Evolutionary conservation across 2,113 vertebrate species (phyloP).

Genomic region (Trochalopteron elliotii): DNA sequence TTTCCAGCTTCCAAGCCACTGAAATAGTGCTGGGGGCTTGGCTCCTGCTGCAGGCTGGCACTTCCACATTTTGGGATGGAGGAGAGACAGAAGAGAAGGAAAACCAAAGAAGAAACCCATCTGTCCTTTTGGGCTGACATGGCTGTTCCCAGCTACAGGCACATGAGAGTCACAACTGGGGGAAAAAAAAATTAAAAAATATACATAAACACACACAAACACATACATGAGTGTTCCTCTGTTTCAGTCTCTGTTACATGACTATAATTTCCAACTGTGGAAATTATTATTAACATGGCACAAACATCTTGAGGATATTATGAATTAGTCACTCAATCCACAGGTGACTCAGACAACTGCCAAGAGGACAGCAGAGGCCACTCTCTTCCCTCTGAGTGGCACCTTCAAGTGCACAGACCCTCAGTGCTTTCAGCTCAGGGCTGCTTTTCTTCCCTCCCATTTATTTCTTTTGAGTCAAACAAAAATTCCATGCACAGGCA

Average conservation of each 20-base stretch:
- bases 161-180: neutral
- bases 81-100: slow-evolving; percentile 15
- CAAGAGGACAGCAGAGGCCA: neutral
- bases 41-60: neutral
- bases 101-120: neutral
- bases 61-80: neutral
- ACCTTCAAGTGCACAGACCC: neutral
- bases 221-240: neutral
- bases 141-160: neutral
- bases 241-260: neutral
- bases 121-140: neutral
- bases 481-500: neutral
- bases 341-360: neutral
- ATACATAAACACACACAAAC: neutral
- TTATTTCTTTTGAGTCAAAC: neutral
- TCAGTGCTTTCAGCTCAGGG: neutral
- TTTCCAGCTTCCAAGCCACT: neutral
- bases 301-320: neutral
- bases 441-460: neutral
- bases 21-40: slow-evolving; percentile 37
- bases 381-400: neutral
- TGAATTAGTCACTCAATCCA: neutral
- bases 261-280: neutral
- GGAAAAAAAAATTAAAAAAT: neutral
- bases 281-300: neutral